Conservation (phyloP, 2,113 vertebrate genomes). For the Rhinolophus sinicus region DNA sequence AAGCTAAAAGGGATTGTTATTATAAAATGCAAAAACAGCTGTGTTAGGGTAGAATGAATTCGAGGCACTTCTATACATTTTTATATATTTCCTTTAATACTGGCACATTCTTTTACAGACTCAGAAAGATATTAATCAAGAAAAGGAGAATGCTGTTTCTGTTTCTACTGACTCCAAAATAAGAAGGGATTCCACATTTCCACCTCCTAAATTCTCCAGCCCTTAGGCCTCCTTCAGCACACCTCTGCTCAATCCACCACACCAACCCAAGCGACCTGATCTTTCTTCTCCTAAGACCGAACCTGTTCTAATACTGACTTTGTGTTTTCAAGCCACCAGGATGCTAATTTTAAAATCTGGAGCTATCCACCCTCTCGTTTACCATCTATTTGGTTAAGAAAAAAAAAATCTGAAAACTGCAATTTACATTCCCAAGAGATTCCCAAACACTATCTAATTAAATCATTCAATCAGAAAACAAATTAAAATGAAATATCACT, state of each 20-base stretch:
- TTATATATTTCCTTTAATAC: slow-evolving; percentile 16
- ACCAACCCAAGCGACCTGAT: not conserved
- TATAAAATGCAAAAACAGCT: not conserved
- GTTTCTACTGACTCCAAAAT: slow-evolving; percentile 10
- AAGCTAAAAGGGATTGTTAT: not conserved
- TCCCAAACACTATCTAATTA: slow-evolving; percentile 81
- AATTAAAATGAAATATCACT: slow-evolving; percentile 85
- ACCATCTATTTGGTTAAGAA: slow-evolving; percentile 58
- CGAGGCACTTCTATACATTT: not conserved
- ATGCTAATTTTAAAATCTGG: slow-evolving; percentile 23
- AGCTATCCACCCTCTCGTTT: slow-evolving; percentile 60
- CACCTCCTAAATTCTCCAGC: not conserved
- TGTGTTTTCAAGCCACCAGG: not conserved
- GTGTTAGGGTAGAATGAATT: not conserved
- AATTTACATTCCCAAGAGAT: slow-evolving; percentile 79
- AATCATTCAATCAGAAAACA: slow-evolving; percentile 85
- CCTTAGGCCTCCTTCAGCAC: not conserved
- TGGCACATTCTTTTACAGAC: not conserved
- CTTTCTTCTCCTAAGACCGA: not conserved
- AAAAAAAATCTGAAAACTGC: slow-evolving; percentile 68
- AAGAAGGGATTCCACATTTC: not conserved
- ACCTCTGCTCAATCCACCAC: not conserved
- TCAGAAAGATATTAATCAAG: not conserved
- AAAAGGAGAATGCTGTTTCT: not conserved
- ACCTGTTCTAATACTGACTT: not conserved